Base-by-base conservation (phyloP, 2,797 vertebrate genomes). In the Micromesistius poutassou region DNA sequence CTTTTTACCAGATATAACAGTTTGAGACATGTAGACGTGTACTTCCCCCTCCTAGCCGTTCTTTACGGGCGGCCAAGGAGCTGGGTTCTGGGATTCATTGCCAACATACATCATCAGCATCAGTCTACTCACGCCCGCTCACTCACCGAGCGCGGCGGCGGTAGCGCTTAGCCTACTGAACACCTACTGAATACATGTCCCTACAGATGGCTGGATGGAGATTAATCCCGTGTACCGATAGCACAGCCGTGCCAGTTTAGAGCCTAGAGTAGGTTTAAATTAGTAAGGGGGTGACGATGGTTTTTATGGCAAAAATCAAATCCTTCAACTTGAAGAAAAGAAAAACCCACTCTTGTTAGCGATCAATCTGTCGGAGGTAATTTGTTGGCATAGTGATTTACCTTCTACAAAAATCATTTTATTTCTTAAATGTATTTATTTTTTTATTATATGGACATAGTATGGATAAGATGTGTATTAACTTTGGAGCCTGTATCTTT, bases 391-490 rank as follows among this genome's bases (percentile, higher is more conserved):
- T 82, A 82, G 81, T 89, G 85, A 89, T 89, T 88, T 88, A 85
- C 87, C 87, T 82, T 87, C 85, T 82, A 85, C 81, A 85, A 87
- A 79, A 91, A 91, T 92, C 66, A 89, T 92, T 93, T 93, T 92
- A 91, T 93, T 90, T 92, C 91, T 94, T 91, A 89, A 91, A 92
- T 92, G 88, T 94, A 94, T 95, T 94, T 95, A 94, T 94, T 94
- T 94, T 93, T 93, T 91, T 92, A 92, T 91, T 91, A 89, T 91
- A 92, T 92, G 87, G 86, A 85, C 36, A 90, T 91, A 88, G 84
- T 90, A 91, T 87, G 82, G 84, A 90, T 90, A 90, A 77, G 76
- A 74, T 75, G 87, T 91, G 89, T 92, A 85, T 87, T 90, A 89
- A 92, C 83, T 80, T 78, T 87, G 87, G 83, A 91, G 85, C 81